Conservation (phyloP, 2,888 invertebrate genomes). For the Brenthis daphne region DNA sequence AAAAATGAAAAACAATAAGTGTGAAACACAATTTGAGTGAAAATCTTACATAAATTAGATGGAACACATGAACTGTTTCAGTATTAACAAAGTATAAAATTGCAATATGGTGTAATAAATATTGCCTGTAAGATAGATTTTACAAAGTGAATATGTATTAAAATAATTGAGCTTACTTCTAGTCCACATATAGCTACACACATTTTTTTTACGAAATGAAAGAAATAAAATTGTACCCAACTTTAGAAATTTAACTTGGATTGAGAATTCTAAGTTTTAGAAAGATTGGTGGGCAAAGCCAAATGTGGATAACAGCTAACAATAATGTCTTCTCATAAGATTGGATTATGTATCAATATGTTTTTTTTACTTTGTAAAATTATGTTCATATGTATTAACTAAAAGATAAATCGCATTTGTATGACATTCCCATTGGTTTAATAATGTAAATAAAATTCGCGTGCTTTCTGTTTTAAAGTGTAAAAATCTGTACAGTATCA, state of each 20-base stretch:
- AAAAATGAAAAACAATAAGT: constrained; percentile 17
- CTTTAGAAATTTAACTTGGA: no score
- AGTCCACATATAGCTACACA: no score
- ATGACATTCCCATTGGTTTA: constrained; percentile 40
- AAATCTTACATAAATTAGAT: constrained; percentile 16
- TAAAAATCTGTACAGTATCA: constrained; percentile 35
- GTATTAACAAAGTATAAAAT: constrained; percentile 66
- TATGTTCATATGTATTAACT: constrained; percentile 1
- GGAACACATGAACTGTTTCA: constrained; percentile 59
- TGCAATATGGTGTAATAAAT: background rate
- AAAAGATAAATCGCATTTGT: constrained; percentile 7
- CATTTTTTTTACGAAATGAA: background rate
- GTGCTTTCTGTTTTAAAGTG: constrained; percentile 45
- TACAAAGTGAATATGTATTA: constrained; percentile 13
- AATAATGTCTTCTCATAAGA: no score
- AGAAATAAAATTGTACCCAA: no score
- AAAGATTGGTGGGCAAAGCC: no score
- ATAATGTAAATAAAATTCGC: constrained; percentile 44
- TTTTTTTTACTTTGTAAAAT: constrained; percentile 8
- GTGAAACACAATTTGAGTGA: constrained; percentile 21
- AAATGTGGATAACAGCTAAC: no score
- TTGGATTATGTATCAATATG: no score
- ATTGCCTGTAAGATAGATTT: background rate
- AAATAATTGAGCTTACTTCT: background rate
- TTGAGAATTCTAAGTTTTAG: no score